Evolutionary conservation across 2,888 invertebrate species (phyloP).

Genomic region (Nomada goodeniana): DNA sequence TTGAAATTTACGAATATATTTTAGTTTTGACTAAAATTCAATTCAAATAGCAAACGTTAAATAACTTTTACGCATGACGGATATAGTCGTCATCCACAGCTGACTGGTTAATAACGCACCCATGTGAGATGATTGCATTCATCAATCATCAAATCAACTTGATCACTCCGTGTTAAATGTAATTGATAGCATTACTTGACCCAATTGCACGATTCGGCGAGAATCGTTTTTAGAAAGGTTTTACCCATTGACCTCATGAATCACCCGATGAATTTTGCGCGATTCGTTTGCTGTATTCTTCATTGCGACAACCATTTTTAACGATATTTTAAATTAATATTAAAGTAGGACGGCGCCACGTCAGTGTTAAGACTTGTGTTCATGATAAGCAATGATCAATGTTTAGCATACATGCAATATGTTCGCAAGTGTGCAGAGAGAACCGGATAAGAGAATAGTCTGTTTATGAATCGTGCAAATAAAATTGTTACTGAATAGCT

Average conservation of each 20-base stretch:
- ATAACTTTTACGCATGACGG: too few species aligned
- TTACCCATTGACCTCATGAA: slow-evolving; percentile 48
- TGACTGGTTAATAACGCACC: too few species aligned
- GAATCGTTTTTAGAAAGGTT: background rate
- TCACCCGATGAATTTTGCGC: slow-evolving; percentile 36
- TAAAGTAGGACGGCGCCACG: slow-evolving; percentile 39
- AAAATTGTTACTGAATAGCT: background rate
- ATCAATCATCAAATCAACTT: slow-evolving; percentile 16
- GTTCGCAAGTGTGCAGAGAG: slow-evolving; percentile 14
- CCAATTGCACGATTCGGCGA: slow-evolving; percentile 50
- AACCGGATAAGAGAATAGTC: slow-evolving; percentile 18
- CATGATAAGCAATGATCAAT: slow-evolving; percentile 39
- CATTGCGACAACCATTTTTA: slow-evolving; percentile 25
- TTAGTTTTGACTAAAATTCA: too few species aligned
- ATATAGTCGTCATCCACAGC: too few species aligned
- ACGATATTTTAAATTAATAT: slow-evolving; percentile 45
- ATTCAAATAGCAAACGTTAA: too few species aligned
- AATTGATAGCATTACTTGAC: slow-evolving; percentile 46
- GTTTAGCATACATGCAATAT: slow-evolving; percentile 54
- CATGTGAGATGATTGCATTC: background rate
- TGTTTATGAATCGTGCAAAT: slow-evolving; percentile 1
- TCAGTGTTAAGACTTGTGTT: slow-evolving; percentile 7
- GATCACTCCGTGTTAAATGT: slow-evolving; percentile 10
- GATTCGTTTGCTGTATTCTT: slow-evolving; percentile 16
- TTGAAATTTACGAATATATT: too few species aligned